Evolutionary conservation across 1,140 invertebrate genomes (phyloP).

Genomic region (Liolophura sinensis): DNA sequence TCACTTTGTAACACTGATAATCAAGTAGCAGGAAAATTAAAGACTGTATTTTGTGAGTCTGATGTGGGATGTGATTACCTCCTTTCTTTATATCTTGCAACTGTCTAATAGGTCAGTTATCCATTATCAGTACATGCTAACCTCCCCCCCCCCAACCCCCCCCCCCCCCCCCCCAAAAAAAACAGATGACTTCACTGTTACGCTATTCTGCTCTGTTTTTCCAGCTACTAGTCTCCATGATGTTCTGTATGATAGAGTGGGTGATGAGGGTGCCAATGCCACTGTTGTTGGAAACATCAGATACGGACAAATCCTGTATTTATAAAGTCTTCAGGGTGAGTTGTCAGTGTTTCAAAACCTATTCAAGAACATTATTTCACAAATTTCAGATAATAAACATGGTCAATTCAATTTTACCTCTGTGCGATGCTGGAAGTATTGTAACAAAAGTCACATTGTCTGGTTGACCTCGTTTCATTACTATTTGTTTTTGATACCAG

Average conservation of each 20-base stretch:
- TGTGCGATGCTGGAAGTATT: background rate
- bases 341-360: background rate
- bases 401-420: background rate
- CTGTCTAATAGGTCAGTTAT: too few species aligned
- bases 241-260: slow-evolving; percentile 92
- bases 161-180: too few species aligned
- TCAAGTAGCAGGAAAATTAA: too few species aligned
- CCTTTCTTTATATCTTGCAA: too few species aligned
- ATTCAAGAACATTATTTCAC: slow-evolving; percentile 2
- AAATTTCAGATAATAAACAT: background rate
- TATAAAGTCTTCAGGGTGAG: slow-evolving; percentile 59
- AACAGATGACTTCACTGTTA: too few species aligned
- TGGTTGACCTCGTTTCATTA: too few species aligned
- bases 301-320: slow-evolving; percentile 51
- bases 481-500: slow-evolving; percentile 36
- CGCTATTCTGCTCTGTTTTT: slow-evolving; percentile 3
- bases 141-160: too few species aligned
- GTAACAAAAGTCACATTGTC: background rate
- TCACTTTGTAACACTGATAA: too few species aligned
- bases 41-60: too few species aligned
- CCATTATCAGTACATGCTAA: too few species aligned
- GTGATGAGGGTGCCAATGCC: slow-evolving; percentile 75
- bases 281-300: slow-evolving; percentile 56
- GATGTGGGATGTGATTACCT: too few species aligned
- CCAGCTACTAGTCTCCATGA: slow-evolving; percentile 75